phyloP scores from a whole-genome alignment of 2,113 vertebrate species.

The Rafetus swinhoei region DNA sequence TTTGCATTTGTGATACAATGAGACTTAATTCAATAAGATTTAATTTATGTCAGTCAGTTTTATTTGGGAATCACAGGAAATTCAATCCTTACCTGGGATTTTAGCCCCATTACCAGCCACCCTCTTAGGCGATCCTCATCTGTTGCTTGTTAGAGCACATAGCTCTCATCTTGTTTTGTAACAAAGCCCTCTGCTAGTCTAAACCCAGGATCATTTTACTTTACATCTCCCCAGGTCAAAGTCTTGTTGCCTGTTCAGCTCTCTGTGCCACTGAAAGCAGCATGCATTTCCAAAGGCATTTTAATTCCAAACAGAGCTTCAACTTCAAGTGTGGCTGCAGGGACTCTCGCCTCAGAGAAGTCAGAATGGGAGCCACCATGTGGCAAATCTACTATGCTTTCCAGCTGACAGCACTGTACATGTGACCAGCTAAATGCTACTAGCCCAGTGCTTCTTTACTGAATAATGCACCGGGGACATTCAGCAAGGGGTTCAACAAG shows the following conservation, averaged over 20 bases:
- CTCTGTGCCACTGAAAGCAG: background rate
- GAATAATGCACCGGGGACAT: rapidly evolving
- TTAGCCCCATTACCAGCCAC: background rate
- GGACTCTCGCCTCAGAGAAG: background rate
- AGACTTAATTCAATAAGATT: background rate
- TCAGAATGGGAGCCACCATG: background rate
- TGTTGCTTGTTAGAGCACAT: background rate
- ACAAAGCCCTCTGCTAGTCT: background rate
- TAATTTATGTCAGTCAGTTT: background rate
- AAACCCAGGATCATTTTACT: background rate
- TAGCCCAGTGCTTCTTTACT: background rate
- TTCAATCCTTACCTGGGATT: background rate
- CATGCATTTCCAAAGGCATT: background rate
- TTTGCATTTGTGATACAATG: background rate
- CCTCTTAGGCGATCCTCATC: background rate
- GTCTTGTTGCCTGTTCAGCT: background rate
- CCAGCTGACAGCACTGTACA: background rate
- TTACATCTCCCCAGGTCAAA: background rate
- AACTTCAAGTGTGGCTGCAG: background rate
- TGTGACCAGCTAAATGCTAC: background rate
- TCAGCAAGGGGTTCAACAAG: background rate
- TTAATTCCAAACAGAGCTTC: background rate
- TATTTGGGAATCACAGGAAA: background rate
- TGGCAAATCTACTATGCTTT: background rate
- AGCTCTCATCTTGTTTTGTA: background rate